Conservation (phyloP, 2,888 invertebrate species). For the Ganaspis brasiliensis region DNA sequence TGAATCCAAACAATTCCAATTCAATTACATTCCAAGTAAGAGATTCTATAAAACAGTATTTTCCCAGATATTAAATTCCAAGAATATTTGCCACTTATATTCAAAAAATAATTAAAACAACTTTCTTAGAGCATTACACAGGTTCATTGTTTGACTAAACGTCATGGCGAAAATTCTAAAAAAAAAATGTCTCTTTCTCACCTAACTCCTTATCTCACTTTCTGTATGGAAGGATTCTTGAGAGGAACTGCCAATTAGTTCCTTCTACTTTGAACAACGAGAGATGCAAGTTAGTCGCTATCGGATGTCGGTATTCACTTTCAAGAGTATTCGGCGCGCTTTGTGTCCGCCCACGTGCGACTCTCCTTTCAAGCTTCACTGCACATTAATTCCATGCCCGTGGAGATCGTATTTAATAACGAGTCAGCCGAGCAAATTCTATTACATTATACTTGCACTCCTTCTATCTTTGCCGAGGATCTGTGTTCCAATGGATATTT, state of each 20-base stretch:
- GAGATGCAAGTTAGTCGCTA: conserved; percentile 67
- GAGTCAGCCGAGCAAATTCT: conserved; percentile 34
- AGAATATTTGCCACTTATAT: too few species aligned
- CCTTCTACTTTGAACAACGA: conserved; percentile 71
- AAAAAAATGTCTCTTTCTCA: not conserved
- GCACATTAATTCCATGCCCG: conserved; percentile 22
- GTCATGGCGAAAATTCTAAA: not conserved
- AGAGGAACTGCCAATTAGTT: conserved; percentile 69
- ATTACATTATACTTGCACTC: conserved; percentile 5
- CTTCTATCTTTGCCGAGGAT: not conserved
- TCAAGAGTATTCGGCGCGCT: conserved; percentile 70
- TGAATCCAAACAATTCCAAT: too few species aligned
- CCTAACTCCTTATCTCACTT: not conserved
- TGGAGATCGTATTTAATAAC: conserved; percentile 29
- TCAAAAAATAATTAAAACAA: too few species aligned
- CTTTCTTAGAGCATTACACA: too few species aligned
- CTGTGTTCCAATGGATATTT: not conserved
- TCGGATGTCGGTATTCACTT: conserved; percentile 75
- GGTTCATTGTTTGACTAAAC: not conserved
- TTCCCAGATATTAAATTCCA: too few species aligned
- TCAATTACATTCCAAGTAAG: too few species aligned
- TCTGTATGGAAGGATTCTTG: conserved; percentile 58
- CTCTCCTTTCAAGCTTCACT: conserved; percentile 37
- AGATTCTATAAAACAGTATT: too few species aligned
- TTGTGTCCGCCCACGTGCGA: conserved; percentile 37